Evolutionary conservation across 2,888 invertebrate species (phyloP).

Genomic region (Operophtera brumata): DNA sequence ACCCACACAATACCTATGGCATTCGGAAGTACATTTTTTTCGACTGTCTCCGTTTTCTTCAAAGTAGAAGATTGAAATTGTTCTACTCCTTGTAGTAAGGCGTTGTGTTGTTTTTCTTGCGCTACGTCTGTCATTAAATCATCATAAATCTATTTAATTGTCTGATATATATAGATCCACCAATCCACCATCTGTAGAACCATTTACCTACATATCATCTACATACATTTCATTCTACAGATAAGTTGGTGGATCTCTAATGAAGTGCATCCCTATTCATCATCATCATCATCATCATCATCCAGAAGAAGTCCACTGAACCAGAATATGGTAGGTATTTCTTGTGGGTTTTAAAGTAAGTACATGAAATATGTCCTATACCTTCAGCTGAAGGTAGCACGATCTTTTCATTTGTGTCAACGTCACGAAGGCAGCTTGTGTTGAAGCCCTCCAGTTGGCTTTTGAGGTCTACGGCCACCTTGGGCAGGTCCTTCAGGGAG

Average conservation of each 20-base stretch:
- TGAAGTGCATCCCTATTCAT: too few species aligned
- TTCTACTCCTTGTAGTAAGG: slow-evolving; percentile 88
- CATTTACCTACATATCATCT: too few species aligned
- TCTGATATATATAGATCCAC: too few species aligned
- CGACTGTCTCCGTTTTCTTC: slow-evolving; percentile 89
- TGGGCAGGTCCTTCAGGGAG: slow-evolving; percentile 93
- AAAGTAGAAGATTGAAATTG: slow-evolving; percentile 87
- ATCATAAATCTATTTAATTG: slow-evolving; percentile 4
- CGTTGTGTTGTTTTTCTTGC: slow-evolving; percentile 87
- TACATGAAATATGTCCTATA: slow-evolving; percentile 47
- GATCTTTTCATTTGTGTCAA: slow-evolving; percentile 94
- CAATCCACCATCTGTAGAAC: too few species aligned
- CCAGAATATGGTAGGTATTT: too few species aligned
- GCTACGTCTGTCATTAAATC: slow-evolving; percentile 82
- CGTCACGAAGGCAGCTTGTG: slow-evolving; percentile 91
- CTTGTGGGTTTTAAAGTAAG: too few species aligned
- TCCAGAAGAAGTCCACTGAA: too few species aligned
- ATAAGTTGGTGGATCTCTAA: too few species aligned
- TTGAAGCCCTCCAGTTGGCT: slow-evolving; percentile 96
- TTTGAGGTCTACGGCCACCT: slow-evolving; percentile 93
- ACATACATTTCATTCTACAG: too few species aligned
- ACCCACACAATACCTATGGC: slow-evolving; percentile 85
- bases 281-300: too few species aligned
- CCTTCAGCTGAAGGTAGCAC: slow-evolving; percentile 96
- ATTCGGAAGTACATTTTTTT: slow-evolving; percentile 91